These are phyloP conservation scores for Pachliopta kotzebuea DNA, from an alignment of 2,888 invertebrate genomes.

Conservation along the genomic window DNA sequence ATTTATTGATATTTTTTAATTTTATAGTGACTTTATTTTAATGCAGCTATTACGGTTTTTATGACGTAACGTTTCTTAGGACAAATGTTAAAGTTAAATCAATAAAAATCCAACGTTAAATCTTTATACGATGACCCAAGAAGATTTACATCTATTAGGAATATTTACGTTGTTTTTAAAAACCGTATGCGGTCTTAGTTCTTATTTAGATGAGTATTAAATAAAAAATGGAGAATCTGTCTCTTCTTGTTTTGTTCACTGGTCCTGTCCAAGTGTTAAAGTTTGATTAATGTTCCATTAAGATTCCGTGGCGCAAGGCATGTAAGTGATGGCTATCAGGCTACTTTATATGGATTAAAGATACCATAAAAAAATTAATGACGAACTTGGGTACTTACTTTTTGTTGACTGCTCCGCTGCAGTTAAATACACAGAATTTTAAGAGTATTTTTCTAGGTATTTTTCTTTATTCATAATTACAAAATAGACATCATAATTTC, in stretches of 20 bases:
- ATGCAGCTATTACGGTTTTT: neutral
- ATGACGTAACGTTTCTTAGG: neutral
- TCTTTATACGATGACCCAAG: slow-evolving; percentile 4
- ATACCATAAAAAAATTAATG: slow-evolving; percentile 14
- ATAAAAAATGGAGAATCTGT: slow-evolving; percentile 2
- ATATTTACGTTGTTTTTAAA: neutral
- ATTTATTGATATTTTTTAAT: neutral
- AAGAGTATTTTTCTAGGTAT: neutral
- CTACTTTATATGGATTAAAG: slow-evolving; percentile 33
- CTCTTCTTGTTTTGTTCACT: slow-evolving; percentile 29
- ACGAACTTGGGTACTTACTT: slow-evolving; percentile 2
- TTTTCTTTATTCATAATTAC: neutral
- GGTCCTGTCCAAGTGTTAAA: slow-evolving; percentile 39
- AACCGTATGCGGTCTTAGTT: slow-evolving; percentile 9
- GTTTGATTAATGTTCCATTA: slow-evolving; percentile 68
- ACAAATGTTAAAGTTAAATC: slow-evolving; percentile 3
- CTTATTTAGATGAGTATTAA: slow-evolving; percentile 11
- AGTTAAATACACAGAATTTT: neutral
- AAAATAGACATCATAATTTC: neutral
- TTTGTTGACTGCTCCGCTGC: slow-evolving; percentile 2
- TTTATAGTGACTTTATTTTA: slow-evolving; percentile 1
- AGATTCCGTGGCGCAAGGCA: slow-evolving; percentile 51
- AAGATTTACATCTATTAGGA: slow-evolving; percentile 18
- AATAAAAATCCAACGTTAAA: slow-evolving; percentile 7
- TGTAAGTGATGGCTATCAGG: slow-evolving; percentile 33